These are phyloP conservation scores for Oryzias sinensis DNA, from an alignment of 2,797 vertebrate species.

Conservation along the genomic window DNA sequence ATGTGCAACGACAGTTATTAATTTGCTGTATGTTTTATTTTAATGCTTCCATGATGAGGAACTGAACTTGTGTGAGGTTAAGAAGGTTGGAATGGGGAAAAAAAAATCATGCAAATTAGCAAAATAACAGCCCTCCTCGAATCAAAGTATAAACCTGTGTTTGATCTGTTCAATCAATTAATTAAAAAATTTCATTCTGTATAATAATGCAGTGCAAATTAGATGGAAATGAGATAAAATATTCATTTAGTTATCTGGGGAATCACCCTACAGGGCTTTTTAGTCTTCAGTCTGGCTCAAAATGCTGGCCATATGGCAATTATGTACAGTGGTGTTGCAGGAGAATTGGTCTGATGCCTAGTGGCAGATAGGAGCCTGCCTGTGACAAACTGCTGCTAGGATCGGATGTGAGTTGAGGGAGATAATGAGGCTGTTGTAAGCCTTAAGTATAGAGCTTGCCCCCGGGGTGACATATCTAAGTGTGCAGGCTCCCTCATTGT, in stretches of 20 bases:
- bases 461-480: slow-evolving; percentile 71
- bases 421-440: slow-evolving; percentile 83
- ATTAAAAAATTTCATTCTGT: slow-evolving; percentile 79
- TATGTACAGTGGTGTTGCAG: slow-evolving; percentile 79
- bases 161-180: slow-evolving; percentile 84
- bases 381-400: slow-evolving; percentile 78
- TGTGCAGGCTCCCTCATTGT: slow-evolving; percentile 67
- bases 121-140: slow-evolving; percentile 70
- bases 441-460: slow-evolving; percentile 79
- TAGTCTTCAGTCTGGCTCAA: slow-evolving; percentile 79
- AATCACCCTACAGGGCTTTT: slow-evolving; percentile 79
- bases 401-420: slow-evolving; percentile 78
- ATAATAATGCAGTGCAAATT: slow-evolving; percentile 83
- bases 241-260: slow-evolving; percentile 83
- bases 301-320: slow-evolving; percentile 82
- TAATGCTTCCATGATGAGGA: slow-evolving; percentile 60
- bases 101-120: slow-evolving; percentile 69
- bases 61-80: slow-evolving; percentile 55
- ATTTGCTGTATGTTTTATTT: slow-evolving; percentile 69
- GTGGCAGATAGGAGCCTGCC: slow-evolving; percentile 74
- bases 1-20: slow-evolving; percentile 71
- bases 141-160: slow-evolving; percentile 82
- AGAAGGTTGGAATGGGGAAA: slow-evolving; percentile 48
- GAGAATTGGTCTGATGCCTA: slow-evolving; percentile 81
- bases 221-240: slow-evolving; percentile 86